Evolutionary conservation across 2,113 vertebrate genomes (phyloP), one percentile per base, ranked within the genome.

Genomic region (Polyodon spathula): DNA sequence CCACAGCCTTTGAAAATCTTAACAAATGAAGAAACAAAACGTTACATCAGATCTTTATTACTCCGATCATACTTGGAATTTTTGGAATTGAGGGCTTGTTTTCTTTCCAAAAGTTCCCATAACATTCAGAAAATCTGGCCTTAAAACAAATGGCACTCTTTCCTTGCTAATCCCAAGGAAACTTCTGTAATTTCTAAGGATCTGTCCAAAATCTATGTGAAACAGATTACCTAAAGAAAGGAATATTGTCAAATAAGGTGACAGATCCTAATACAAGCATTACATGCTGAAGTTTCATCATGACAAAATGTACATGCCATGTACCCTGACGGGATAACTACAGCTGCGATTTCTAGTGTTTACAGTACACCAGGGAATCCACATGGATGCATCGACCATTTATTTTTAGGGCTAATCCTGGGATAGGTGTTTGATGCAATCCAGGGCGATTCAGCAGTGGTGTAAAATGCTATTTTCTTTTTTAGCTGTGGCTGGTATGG

Each of bases 181-280:
- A 68, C 94, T 98, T 86, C 98, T 99, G 40, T 98, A 97, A 77
- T 99, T 99, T 66, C 96, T 95, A 82, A 99, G 93, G 82, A 99
- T 99, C 80, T 99, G 96, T 40, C 96, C 96, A 60, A 99, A 99
- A 78, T 99, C 96, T 37, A 99, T 99, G 73, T 99, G 96, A 78
- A 99, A 99, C 37, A 99, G 89, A 68, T 97, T 99, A 65, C 96
- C 96, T 98, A 66, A 59, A 62, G 73, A 40, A 75, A 72, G 69
- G 58, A 70, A 62, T 66, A n/a, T 67, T 40, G n/a, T 58, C 70
- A 37, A 39, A 53, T 78, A 64, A 80, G 27, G 27, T 27, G 27
- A 27, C 27, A 27, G 27, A 27, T 27, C 27, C 27, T 27, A 27
- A 27, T 27, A 27, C 27, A 27, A 27, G 27, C 27, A 27, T 27